phyloP scores from a whole-genome alignment of 2,888 invertebrate species.

The Dicyrtomina minuta region DNA sequence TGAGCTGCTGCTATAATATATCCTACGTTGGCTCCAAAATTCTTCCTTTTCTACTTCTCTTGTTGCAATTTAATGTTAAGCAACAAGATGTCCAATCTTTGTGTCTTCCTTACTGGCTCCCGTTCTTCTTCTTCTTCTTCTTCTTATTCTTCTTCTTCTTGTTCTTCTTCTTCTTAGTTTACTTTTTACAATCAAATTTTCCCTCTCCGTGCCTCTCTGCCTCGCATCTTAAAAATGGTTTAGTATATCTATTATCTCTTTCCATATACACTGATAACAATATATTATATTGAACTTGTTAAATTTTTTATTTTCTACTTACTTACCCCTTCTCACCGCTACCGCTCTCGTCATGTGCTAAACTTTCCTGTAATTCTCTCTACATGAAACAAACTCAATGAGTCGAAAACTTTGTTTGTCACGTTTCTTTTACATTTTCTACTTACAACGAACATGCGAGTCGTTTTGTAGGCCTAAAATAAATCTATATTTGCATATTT shows the following conservation, averaged over 20 bases:
- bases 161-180: too few relatives aligned
- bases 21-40: constrained; percentile 1
- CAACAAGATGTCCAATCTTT: constrained; percentile 8
- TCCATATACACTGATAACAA: not conserved
- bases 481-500: too few relatives aligned
- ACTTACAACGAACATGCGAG: too few relatives aligned
- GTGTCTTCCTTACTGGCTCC: constrained; percentile 25
- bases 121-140: not conserved
- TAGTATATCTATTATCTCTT: not conserved
- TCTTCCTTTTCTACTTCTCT: constrained; percentile 16
- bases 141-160: not conserved
- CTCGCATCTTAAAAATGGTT: constrained; percentile 4
- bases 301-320: not conserved
- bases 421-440: too few relatives aligned
- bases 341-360: too few relatives aligned
- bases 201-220: constrained; percentile 20
- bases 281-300: too few relatives aligned
- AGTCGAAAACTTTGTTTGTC: not conserved
- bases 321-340: not conserved
- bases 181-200: not conserved
- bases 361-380: constrained; percentile 10
- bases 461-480: too few relatives aligned
- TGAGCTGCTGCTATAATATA: too few relatives aligned
- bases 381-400: not conserved
- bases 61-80: constrained; percentile 16